Evolutionary conservation across 2,888 invertebrate species (phyloP).

Genomic region (Fragum whitleyi): DNA sequence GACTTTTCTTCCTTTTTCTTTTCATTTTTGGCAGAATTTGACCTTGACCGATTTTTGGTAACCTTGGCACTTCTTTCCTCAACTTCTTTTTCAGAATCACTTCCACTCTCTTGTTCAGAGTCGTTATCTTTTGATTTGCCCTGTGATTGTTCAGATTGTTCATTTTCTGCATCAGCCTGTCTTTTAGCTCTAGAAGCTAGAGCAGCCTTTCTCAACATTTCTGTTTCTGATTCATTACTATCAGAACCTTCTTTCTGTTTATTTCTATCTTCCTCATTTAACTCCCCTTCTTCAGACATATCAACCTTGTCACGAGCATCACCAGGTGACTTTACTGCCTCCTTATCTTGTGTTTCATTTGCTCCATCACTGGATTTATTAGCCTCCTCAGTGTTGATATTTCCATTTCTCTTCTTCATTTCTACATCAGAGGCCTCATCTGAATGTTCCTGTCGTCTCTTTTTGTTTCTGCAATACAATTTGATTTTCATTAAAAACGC

Average conservation of each 20-base stretch:
- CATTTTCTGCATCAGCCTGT: background rate
- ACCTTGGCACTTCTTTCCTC: background rate
- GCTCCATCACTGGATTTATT: conserved; percentile 14
- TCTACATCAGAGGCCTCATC: conserved; percentile 38
- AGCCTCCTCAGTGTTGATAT: background rate
- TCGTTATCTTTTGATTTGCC: background rate
- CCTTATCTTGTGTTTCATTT: background rate
- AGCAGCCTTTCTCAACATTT: conserved; percentile 54
- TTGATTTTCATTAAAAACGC: too few species aligned
- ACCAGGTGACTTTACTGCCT: background rate
- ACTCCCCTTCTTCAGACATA: conserved; percentile 48
- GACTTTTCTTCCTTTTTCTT: background rate
- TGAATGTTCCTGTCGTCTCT: conserved; percentile 23
- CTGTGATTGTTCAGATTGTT: background rate
- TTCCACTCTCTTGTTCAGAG: background rate
- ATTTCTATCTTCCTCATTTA: conserved; percentile 40
- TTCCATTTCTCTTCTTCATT: conserved; percentile 16
- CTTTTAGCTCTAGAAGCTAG: conserved; percentile 32
- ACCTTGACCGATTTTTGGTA: conserved; percentile 8
- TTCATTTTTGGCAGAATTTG: background rate
- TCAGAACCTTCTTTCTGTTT: conserved; percentile 18
- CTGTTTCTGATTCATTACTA: conserved; percentile 61
- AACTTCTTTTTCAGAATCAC: background rate
- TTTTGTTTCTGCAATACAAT: conserved; percentile 6
- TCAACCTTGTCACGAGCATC: background rate